Conservation (phyloP, 2,797 vertebrate genomes). For the Rhynchonycteris naso region DNA sequence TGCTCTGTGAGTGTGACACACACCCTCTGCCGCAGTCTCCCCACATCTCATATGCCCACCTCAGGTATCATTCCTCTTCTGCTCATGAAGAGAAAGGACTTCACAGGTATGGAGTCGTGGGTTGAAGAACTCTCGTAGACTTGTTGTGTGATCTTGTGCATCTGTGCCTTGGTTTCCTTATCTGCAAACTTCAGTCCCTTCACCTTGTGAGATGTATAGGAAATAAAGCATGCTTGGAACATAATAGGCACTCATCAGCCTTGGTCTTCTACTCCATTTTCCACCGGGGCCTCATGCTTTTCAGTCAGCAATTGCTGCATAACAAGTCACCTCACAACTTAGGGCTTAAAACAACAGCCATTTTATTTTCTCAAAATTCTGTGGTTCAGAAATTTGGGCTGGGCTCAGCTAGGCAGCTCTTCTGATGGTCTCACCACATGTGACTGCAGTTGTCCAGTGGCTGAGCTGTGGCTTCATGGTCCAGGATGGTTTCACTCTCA, state of each 20-base stretch:
- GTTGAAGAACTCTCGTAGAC: not conserved
- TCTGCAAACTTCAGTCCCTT: not conserved
- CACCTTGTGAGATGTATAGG: not conserved
- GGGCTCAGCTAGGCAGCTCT: not conserved
- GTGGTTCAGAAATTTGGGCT: not conserved
- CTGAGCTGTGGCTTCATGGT: not conserved
- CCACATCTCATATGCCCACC: not conserved
- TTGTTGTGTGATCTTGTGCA: not conserved
- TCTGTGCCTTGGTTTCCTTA: not conserved
- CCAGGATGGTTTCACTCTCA: not conserved
- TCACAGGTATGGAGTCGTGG: not conserved
- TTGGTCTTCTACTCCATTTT: not conserved
- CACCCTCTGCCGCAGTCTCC: not conserved
- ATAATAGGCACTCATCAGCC: not conserved
- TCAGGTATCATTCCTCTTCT: not conserved
- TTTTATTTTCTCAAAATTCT: not conserved
- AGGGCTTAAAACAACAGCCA: not conserved
- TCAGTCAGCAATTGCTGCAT: not conserved
- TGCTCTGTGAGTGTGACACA: constrained; percentile 84
- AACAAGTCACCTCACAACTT: not conserved
- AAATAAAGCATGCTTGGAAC: not conserved
- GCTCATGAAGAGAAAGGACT: not conserved
- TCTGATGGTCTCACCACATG: not conserved
- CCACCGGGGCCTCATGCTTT: not conserved
- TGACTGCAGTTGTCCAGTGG: not conserved